Percentiles rank a stretch among this genome's conserved stretches.
Conservation (phyloP, 2,113 vertebrate genomes). For the Phylloscopus whistleri region DNA sequence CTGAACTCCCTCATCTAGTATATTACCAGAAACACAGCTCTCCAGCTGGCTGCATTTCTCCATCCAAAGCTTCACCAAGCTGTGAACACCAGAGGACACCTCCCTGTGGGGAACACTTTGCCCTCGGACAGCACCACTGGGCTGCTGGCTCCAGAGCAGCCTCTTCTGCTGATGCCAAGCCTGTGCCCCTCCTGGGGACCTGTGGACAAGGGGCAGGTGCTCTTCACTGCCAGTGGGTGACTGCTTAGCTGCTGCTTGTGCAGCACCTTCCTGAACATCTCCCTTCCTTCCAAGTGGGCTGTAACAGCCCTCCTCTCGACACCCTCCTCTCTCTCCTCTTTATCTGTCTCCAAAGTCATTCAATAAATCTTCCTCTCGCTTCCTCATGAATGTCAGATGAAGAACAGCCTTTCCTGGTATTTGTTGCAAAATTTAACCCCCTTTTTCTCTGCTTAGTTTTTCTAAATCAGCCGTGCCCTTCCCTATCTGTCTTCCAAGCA, state of each 20-base stretch:
- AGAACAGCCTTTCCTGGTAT: neutral
- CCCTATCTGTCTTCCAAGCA: neutral
- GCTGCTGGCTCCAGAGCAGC: neutral
- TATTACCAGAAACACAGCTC: neutral
- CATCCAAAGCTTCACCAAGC: neutral
- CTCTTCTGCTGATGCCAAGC: neutral
- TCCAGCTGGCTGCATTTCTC: neutral
- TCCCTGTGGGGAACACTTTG: neutral
- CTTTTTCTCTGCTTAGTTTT: neutral
- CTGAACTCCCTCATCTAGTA: neutral
- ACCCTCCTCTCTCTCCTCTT: neutral
- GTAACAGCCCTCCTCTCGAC: neutral
- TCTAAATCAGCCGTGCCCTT: neutral
- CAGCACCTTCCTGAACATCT: neutral
- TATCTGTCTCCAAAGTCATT: neutral
- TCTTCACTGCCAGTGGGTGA: neutral
- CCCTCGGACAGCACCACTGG: neutral
- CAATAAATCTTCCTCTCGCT: neutral
- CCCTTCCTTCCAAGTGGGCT: neutral
- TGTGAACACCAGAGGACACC: neutral
- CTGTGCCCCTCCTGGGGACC: neutral
- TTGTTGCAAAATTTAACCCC: neutral
- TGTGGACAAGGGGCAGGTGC: rapidly evolving
- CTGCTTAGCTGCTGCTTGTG: neutral
- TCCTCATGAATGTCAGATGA: neutral